A percentile compares a stretch with the other conserved stretches of the same genome.
Evolutionary conservation across 1,140 invertebrate genomes (phyloP).

Genomic region (Heliconius eleuchia): DNA sequence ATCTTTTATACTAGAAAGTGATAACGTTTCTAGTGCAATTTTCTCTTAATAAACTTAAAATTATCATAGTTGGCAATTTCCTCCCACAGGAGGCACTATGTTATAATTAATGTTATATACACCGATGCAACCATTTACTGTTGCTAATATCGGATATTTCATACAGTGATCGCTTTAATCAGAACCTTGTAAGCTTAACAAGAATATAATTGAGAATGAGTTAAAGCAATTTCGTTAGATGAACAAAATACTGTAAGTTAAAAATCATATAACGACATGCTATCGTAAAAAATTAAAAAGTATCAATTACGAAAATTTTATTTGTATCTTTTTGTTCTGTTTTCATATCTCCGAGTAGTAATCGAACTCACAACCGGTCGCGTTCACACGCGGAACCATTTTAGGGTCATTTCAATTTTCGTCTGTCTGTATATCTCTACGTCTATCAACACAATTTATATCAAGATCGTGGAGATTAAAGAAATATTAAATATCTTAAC

Average conservation of each 20-base stretch:
- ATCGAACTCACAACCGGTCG: no score
- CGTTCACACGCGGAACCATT: no score
- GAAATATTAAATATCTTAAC: neutral
- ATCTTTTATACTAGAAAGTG: neutral
- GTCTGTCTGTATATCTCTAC: no score
- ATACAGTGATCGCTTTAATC: conserved; percentile 32
- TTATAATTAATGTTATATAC: conserved; percentile 39
- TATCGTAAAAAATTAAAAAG: no score
- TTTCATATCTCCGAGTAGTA: no score
- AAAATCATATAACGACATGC: neutral
- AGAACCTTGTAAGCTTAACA: conserved; percentile 30
- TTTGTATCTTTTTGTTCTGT: no score
- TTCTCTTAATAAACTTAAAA: conserved; percentile 6
- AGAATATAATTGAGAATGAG: conserved; percentile 17
- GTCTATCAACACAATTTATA: no score
- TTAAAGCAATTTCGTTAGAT: neutral
- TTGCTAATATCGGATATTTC: conserved; percentile 38
- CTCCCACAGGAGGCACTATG: conserved; percentile 28
- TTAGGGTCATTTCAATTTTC: no score
- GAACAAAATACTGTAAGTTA: neutral
- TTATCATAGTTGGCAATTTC: conserved; percentile 33
- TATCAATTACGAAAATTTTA: no score
- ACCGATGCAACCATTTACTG: conserved; percentile 36
- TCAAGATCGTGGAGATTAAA: no score
- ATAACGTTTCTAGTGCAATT: conserved; percentile 3